A percentile compares a stretch with the other conserved stretches of the same genome.
Evolutionary conservation across 2,113 vertebrate species (phyloP).

Genomic region (Phalacrocorax brasilianus): DNA sequence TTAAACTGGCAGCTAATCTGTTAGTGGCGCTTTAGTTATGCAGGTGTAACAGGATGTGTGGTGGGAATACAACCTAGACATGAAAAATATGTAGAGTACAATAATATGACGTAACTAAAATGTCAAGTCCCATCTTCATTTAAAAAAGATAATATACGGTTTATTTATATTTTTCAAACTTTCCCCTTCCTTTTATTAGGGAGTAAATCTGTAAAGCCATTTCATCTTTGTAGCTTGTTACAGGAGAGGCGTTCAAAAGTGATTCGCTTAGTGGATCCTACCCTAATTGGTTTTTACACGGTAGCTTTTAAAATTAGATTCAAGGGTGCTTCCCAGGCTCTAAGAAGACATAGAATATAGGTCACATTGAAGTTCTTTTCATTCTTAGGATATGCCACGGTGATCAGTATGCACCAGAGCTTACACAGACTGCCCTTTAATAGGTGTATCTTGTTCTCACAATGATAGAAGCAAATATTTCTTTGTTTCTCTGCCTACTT

Average conservation of each 20-base stretch:
- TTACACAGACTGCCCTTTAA: not conserved
- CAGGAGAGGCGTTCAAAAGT: slow-evolving; percentile 21
- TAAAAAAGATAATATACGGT: not conserved
- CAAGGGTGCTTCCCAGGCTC: slow-evolving; percentile 56
- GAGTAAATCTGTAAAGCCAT: not conserved
- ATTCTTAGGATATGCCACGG: slow-evolving; percentile 46
- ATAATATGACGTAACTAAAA: not conserved
- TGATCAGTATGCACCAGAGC: slow-evolving; percentile 26
- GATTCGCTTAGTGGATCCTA: not conserved
- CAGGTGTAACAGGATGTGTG: not conserved
- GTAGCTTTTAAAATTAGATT: slow-evolving; percentile 65
- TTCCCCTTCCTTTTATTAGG: not conserved
- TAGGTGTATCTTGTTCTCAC: slow-evolving; percentile 54
- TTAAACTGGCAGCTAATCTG: not conserved
- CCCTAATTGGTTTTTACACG: slow-evolving; percentile 60
- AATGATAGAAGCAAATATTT: slow-evolving; percentile 50
- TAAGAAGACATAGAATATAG: slow-evolving; percentile 61
- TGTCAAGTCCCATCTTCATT: not conserved
- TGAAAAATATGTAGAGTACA: not conserved
- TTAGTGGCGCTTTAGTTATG: not conserved
- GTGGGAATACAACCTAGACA: not conserved
- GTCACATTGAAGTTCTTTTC: slow-evolving; percentile 56
- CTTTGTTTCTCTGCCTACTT: slow-evolving; percentile 52
- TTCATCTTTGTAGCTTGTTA: slow-evolving; percentile 8
- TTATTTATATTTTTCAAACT: not conserved